These are phyloP conservation scores for Penelope pileata DNA, from an alignment of 2,113 vertebrate species.

Conservation along the genomic window DNA sequence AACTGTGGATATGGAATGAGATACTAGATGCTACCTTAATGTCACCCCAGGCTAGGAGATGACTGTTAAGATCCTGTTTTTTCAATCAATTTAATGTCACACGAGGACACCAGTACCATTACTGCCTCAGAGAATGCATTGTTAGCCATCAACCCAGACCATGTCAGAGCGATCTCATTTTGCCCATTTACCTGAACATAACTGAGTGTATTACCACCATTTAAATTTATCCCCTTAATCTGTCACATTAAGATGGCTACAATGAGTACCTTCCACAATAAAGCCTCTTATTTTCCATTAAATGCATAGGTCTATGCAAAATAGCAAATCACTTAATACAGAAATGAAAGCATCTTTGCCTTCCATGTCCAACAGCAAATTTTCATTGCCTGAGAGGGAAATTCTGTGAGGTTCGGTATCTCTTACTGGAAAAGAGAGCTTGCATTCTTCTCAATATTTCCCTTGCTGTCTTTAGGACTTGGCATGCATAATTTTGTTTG, in stretches of 20 bases:
- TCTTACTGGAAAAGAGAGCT: constrained; percentile 52
- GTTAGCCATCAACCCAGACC: neutral
- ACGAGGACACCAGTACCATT: neutral
- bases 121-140: neutral
- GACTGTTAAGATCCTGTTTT: neutral
- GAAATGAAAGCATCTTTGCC: neutral
- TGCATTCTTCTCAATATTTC: neutral
- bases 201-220: neutral
- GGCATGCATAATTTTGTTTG: constrained; percentile 52
- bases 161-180: neutral
- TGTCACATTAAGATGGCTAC: neutral
- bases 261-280: neutral
- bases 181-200: neutral
- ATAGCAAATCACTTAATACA: neutral
- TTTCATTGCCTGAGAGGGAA: constrained; percentile 52
- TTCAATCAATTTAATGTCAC: neutral
- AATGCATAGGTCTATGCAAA: constrained; percentile 1
- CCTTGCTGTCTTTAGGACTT: neutral
- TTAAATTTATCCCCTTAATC: neutral
- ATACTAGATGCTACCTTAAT: neutral
- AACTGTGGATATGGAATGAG: neutral
- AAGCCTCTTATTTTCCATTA: neutral
- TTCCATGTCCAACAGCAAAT: constrained; percentile 33
- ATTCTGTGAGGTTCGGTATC: constrained; percentile 24
- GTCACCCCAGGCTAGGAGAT: neutral